Evolutionary conservation across 2,113 vertebrate genomes (phyloP), one percentile per base, ranked within the genome.

Genomic region (Mellivora capensis): DNA sequence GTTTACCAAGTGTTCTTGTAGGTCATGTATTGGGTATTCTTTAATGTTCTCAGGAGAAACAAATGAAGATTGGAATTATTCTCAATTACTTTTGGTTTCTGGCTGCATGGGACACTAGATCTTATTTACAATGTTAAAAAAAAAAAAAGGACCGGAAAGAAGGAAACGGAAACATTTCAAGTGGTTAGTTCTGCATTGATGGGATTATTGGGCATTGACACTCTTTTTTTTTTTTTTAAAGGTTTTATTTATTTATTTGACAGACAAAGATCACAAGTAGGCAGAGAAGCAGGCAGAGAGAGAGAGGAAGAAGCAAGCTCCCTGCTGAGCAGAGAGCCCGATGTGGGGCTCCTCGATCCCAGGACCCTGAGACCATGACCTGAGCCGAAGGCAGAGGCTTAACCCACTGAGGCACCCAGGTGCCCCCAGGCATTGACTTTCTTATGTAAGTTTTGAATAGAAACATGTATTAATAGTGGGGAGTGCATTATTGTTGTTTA

Each of bases 401-500:
- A 52, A 15, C 49, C 49, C 14, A 52, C 49, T 52, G 49, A 52
- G 49, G 3, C 49, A 52, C 49, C 49, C 49, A 52, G 49, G 49
- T 1, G 14, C 49, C 14, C 49, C 14, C 49, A 15, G 49, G 49
- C 49, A 52, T 52, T 52, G 49, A 15, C 49, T 25, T 71, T 93
- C 47, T 82, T 29, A 82, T 37, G 4, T 85, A 86, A 81, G 31
- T 79, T 76, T 97, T 88, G 49, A 91, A 89, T 95, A 95, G 87
- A 93, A 93, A n/a, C 15, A 87, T 87, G 9, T 74, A 64, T 81
- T 86, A 71, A 44, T 86, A 31, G 14, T 74, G 6, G 13, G 13
- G 17, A 39, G 31, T 29, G 21, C 23, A 39, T 72, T 54, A 57
- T 29, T 91, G 44, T 80, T 87, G 44, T 79, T 67, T 81, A 84